A percentile compares a stretch with the other conserved stretches of the same genome.
Conservation (phyloP, 2,797 vertebrate species). For the Clamator glandarius region DNA sequence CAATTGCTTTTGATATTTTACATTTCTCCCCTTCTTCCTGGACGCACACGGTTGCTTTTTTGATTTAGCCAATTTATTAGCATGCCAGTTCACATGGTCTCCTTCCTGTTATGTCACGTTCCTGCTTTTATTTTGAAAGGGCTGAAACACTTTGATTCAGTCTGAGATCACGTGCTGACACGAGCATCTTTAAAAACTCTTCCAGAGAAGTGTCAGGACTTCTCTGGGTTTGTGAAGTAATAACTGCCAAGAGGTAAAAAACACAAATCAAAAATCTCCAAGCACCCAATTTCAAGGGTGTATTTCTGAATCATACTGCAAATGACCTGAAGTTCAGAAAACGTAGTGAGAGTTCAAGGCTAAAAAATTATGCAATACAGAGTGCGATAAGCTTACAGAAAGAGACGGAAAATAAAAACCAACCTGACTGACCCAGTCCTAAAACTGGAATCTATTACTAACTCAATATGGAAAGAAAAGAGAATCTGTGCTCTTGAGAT, state of each 20-base stretch:
- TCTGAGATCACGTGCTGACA: neutral
- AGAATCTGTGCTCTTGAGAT: neutral
- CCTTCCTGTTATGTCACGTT: constrained; percentile 17
- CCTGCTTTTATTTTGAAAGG: constrained; percentile 23
- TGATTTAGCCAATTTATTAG: constrained; percentile 36
- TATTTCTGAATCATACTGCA: neutral
- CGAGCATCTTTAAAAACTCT: constrained; percentile 27
- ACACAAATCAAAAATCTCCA: neutral
- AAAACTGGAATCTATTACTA: neutral
- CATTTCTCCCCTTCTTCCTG: neutral
- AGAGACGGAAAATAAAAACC: fast-evolving
- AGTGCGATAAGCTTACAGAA: neutral
- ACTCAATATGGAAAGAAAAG: neutral
- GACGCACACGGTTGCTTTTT: constrained; percentile 15
- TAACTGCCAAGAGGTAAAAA: constrained; percentile 6
- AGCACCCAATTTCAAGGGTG: neutral
- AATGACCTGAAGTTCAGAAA: constrained; percentile 19
- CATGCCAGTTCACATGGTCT: neutral
- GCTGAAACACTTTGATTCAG: constrained; percentile 38
- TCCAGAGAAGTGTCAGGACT: constrained; percentile 19
- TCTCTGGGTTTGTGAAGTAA: neutral
- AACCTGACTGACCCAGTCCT: neutral
- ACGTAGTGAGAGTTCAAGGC: neutral
- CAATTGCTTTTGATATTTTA: constrained; percentile 40
- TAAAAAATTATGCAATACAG: neutral